These are phyloP conservation scores for Netelia inedita DNA, from an alignment of 2,888 invertebrate species.

Conservation along the genomic window DNA sequence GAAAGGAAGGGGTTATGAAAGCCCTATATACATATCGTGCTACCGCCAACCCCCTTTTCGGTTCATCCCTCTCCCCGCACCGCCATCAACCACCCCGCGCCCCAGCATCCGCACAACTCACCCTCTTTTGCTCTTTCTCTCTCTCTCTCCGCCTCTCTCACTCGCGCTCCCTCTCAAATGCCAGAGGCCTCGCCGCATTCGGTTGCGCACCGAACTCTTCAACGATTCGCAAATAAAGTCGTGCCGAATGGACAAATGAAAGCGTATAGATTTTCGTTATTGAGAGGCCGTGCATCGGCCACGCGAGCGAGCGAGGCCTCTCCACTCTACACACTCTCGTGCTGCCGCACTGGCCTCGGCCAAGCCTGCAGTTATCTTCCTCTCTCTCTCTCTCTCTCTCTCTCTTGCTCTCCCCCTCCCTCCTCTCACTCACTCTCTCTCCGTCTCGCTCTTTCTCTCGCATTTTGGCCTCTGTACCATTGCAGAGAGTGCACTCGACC, in stretches of 20 bases:
- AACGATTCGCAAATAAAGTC: conserved; percentile 81
- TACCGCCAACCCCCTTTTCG: conserved; percentile 43
- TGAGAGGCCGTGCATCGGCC: conserved; percentile 79
- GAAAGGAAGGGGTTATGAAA: conserved; percentile 37
- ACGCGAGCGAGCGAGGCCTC: conserved; percentile 48
- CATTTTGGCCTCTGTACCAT: conserved; percentile 72
- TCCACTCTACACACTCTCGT: conserved; percentile 42
- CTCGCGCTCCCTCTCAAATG: conserved; percentile 46
- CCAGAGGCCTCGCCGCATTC: conserved; percentile 64
- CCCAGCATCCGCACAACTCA: conserved; percentile 54
- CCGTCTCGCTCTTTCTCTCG: conserved; percentile 61
- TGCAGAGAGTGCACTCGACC: conserved; percentile 79
- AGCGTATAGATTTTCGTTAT: conserved; percentile 83
- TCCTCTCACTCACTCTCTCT: conserved; percentile 4
- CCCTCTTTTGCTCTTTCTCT: conserved; percentile 63
- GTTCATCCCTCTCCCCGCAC: conserved; percentile 35
- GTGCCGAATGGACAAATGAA: conserved; percentile 80
- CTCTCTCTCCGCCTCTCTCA: conserved; percentile 15
- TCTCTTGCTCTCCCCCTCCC: conserved; percentile 19
- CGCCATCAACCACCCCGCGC: conserved; percentile 49
- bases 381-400: conserved; percentile 56
- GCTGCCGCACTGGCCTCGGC: conserved; percentile 68
- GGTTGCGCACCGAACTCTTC: conserved; percentile 72
- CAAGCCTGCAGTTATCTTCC: conserved; percentile 71
- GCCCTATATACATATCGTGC: conserved; percentile 23